Conservation (phyloP, 2,113 vertebrate species). For the Aptenodytes patagonicus region DNA sequence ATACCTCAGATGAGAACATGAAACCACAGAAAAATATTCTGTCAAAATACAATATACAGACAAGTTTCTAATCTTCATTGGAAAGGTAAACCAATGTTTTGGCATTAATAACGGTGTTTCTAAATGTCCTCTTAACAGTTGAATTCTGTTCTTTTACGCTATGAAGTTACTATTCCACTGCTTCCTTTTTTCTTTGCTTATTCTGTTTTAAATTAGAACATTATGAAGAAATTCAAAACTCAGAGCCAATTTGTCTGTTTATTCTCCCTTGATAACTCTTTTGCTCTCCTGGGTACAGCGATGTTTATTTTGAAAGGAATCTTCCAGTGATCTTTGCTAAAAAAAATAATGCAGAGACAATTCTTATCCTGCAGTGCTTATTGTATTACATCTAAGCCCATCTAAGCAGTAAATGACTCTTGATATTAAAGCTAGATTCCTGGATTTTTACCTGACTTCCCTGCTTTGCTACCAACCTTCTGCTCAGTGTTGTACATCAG, state of each 20-base stretch:
- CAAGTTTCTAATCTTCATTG: neutral
- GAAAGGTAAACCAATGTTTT: neutral
- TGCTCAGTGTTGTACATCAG: neutral
- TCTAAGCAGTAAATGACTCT: neutral
- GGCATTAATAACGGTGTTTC: neutral
- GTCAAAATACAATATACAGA: neutral
- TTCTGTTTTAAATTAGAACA: neutral
- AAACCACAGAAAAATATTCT: neutral
- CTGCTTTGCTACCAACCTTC: neutral
- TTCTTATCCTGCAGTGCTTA: neutral
- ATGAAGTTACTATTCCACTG: neutral
- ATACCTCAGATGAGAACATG: neutral
- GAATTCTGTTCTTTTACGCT: neutral
- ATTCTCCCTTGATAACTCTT: neutral
- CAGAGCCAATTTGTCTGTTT: neutral
- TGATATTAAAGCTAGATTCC: neutral
- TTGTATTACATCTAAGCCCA: neutral
- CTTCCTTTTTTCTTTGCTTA: neutral
- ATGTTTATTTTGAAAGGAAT: neutral
- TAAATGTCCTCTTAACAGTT: neutral
- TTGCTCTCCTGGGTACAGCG: neutral
- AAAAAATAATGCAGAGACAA: neutral
- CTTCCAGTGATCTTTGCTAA: neutral
- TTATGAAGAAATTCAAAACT: neutral
- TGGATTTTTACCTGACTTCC: neutral